Evolutionary conservation across 2,888 invertebrate species (phyloP), one percentile per base, ranked within the genome.

Genomic region (Acleris sparsana): DNA sequence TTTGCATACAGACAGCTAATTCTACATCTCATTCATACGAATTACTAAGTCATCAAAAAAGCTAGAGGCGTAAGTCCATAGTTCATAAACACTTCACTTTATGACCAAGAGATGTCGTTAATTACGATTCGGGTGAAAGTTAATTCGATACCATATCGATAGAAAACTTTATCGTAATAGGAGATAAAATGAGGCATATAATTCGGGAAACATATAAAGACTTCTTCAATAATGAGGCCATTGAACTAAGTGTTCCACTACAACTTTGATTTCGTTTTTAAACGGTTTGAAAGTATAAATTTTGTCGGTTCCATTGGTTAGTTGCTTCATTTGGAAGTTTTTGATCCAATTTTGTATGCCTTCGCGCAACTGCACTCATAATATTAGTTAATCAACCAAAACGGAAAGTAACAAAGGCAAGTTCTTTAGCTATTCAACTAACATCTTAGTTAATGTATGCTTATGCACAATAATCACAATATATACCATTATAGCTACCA

Each of bases 131-230:
- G 56, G 68, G 68, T 68, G 68, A 68, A 68, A 68, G 68, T 68
- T 68, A 60, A 68, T 64, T 68, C 46, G 68, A 68, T 68, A 64
- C 13, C 57, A 39, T 39, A 53, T 17, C 55, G 64, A 68, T 68
- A 68, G 49, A 55, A 63, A 52, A 39, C 43, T 18, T 64, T 60
- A 59, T 59, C 49, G 55, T 29, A 22, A 29, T 18, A 39, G 22
- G 25, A 69, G 62, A 67, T 67, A 64, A 69, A 61, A 69, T 69
- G 63, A 65, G 56, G 64, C 63, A 67, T 68, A 70, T 61, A 64
- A 68, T 67, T 69, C 57, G 55, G 62, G 69, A 63, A 65, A 69
- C 33, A 49, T 51, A 66, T 68, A 29, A 60, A 56, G 55, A 60
- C 62, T 62, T 69, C 67, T 53, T 43, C 59, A 57, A 64, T 59